These are phyloP conservation scores for Bettongia penicillata DNA, from an alignment of 2,113 vertebrate genomes.

Conservation along the genomic window DNA sequence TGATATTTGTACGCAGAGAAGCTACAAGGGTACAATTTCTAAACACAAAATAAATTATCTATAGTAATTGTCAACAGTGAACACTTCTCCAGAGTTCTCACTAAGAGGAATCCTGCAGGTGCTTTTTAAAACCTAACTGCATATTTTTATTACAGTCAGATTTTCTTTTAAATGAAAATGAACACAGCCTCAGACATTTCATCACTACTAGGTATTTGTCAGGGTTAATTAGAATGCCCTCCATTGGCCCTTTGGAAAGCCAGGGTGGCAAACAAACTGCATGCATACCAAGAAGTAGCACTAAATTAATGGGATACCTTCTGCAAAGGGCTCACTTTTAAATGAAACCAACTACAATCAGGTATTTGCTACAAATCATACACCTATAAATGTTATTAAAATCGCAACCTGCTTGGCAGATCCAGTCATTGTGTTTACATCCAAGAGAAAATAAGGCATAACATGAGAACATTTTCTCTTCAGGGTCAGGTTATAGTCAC, in stretches of 20 bases:
- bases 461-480: conserved; percentile 48
- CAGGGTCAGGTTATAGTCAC: conserved; percentile 24
- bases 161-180: not conserved
- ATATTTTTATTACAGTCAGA: conserved; percentile 53
- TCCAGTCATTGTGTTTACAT: conserved; percentile 49
- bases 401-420: conserved; percentile 38
- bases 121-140: conserved; percentile 3
- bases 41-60: not conserved
- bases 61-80: conserved; percentile 41
- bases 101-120: not conserved
- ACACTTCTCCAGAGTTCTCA: conserved; percentile 3
- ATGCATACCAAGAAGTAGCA: not conserved
- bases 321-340: conserved; percentile 52
- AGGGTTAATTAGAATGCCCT: conserved; percentile 68
- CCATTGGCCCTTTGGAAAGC: conserved; percentile 10
- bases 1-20: not conserved
- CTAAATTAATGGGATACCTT: conserved; percentile 29
- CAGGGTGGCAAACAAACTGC: conserved; percentile 24
- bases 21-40: not conserved
- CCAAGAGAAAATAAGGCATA: conserved; percentile 38
- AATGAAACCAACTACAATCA: conserved; percentile 60
- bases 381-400: conserved; percentile 51
- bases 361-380: conserved; percentile 22
- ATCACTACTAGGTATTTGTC: not conserved
- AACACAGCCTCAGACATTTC: conserved; percentile 37